Evolutionary conservation across 2,888 invertebrate genomes (phyloP).

Genomic region (Caenorhabditis afra): DNA sequence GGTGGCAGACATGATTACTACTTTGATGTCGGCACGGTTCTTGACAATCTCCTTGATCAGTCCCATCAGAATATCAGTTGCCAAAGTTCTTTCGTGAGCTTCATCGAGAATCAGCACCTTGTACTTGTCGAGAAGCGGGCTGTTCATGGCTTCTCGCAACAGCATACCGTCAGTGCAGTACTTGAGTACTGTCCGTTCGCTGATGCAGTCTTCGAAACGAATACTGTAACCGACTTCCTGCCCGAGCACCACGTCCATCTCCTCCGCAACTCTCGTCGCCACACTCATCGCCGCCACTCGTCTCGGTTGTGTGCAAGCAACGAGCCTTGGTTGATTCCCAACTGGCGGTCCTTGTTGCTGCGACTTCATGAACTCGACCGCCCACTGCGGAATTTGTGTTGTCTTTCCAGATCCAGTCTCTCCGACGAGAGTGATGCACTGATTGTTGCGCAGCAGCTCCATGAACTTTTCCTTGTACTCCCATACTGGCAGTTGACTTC

Average conservation of each 20-base stretch:
- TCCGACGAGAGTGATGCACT: constrained; percentile 88
- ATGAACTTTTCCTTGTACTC: constrained; percentile 96
- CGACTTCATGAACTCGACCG: constrained; percentile 81
- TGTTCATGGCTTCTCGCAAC: constrained; percentile 98
- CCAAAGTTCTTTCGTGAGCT: constrained; percentile 97
- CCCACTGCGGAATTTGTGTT: constrained; percentile 97
- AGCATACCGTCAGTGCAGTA: constrained; percentile 87
- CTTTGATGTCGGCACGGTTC: constrained; percentile 92
- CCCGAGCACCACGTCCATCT: constrained; percentile 96
- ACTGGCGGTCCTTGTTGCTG: constrained; percentile 29
- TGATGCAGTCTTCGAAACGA: constrained; percentile 98
- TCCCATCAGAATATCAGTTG: constrained; percentile 99
- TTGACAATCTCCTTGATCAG: constrained; percentile 91
- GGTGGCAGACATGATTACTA: constrained; percentile 99
- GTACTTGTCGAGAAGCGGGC: constrained; percentile 96
- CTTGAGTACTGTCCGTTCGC: constrained; percentile 93
- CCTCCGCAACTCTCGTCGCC: constrained; percentile 97
- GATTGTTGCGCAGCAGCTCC: constrained; percentile 92
- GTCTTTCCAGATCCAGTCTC: constrained; percentile 99
- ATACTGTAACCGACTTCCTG: constrained; percentile 96
- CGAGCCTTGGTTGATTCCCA: constrained; percentile 85
- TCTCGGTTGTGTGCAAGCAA: constrained; percentile 96
- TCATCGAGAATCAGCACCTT: constrained; percentile 96
- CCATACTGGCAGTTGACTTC: constrained; percentile 95
- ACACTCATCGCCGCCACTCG: constrained; percentile 99